Conservation (phyloP, 1,140 invertebrate genomes). For the Asbolus verrucosus region DNA sequence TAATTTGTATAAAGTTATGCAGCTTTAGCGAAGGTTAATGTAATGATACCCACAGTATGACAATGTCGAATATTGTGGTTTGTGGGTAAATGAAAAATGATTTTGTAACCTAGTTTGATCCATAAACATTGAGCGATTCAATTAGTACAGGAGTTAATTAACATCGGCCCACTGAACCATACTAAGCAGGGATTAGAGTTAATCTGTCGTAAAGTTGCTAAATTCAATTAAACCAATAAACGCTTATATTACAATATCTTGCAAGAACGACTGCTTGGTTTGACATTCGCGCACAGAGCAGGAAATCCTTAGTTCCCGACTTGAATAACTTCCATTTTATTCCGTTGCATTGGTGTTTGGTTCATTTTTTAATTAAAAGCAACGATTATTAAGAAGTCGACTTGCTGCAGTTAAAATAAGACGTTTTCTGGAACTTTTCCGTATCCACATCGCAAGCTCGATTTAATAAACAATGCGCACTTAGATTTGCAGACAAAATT, state of each 20-base stretch:
- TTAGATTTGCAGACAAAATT: not conserved
- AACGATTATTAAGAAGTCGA: constrained; percentile 9
- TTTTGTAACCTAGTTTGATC: not conserved
- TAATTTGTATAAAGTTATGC: too few relatives aligned
- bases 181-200: constrained; percentile 35
- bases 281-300: constrained; percentile 6
- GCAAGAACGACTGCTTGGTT: constrained; percentile 3
- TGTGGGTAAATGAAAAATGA: constrained; percentile 22
- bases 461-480: too few relatives aligned
- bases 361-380: constrained; percentile 1
- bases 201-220: constrained; percentile 35
- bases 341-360: not conserved
- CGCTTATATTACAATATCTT: constrained; percentile 38
- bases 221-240: constrained; percentile 39
- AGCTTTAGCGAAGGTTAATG: too few relatives aligned
- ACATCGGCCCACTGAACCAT: constrained; percentile 32
- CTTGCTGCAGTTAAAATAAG: not conserved
- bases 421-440: constrained; percentile 12
- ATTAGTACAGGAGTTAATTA: constrained; percentile 36
- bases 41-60: too few relatives aligned
- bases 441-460: too few relatives aligned
- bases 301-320: not conserved
- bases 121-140: constrained; percentile 15
- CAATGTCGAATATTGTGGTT: too few relatives aligned
- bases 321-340: not conserved